These are phyloP conservation scores for Saccostrea cuccullata DNA, from an alignment of 1,140 invertebrate genomes.

Conservation along the genomic window DNA sequence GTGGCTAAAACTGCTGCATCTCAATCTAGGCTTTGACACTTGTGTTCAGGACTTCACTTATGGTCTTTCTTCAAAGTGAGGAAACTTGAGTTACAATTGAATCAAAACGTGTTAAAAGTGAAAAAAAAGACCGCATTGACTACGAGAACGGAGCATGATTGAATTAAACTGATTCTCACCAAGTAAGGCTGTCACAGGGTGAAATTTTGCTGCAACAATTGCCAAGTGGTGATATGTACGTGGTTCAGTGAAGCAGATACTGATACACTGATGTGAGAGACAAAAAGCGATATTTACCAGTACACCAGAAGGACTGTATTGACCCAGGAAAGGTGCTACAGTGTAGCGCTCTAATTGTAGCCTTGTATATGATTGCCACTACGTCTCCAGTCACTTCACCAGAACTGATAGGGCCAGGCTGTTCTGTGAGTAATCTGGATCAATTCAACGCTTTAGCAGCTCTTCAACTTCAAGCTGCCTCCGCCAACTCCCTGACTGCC, in stretches of 20 bases:
- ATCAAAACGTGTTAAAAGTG: slow-evolving; percentile 25
- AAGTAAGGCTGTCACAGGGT: slow-evolving; percentile 6
- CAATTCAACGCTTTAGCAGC: slow-evolving; percentile 60
- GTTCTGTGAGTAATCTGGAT: slow-evolving; percentile 52
- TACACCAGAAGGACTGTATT: slow-evolving; percentile 32
- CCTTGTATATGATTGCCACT: slow-evolving; percentile 33
- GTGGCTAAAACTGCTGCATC: slow-evolving; percentile 20
- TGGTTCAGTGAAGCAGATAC: slow-evolving; percentile 9
- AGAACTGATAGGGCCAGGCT: slow-evolving; percentile 44
- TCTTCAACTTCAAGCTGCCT: slow-evolving; percentile 51
- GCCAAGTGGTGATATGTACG: slow-evolving; percentile 14
- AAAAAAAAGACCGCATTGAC: slow-evolving; percentile 17
- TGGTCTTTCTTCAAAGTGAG: slow-evolving; percentile 16
- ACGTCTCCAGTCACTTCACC: slow-evolving; percentile 38
- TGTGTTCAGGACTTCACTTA: slow-evolving; percentile 20
- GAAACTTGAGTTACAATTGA: slow-evolving; percentile 27
- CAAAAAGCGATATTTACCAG: slow-evolving; percentile 30
- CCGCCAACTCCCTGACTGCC: slow-evolving; percentile 57
- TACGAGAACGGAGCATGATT: slow-evolving; percentile 13
- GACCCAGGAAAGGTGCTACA: slow-evolving; percentile 28
- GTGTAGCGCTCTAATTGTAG: slow-evolving; percentile 36
- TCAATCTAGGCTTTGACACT: slow-evolving; percentile 32
- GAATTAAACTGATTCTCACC: slow-evolving; percentile 28
- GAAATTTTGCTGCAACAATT: slow-evolving; percentile 25
- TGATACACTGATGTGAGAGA: slow-evolving; percentile 32